Conservation (phyloP, 2,797 vertebrate species). For the Acrossocheilus fasciatus region DNA sequence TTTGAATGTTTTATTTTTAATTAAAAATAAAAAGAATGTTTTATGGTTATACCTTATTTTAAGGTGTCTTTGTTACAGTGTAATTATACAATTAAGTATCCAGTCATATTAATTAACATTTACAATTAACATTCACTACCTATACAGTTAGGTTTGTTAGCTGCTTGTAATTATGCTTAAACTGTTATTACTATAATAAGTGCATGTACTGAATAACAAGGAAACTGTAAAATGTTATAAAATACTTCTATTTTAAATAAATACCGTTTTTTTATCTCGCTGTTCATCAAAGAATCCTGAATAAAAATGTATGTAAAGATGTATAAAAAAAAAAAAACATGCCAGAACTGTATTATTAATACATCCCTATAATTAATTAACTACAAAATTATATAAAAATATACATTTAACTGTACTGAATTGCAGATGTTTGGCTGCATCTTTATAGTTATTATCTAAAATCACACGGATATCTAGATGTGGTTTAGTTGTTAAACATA, state of each 20-base stretch:
- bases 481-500: not conserved
- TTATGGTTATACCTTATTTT: not conserved
- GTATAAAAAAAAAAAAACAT: not conserved
- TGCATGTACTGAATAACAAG: not conserved
- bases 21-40: not conserved
- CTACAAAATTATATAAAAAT: not conserved
- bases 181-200: not conserved
- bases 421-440: not conserved
- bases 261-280: not conserved
- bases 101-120: not conserved
- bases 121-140: not conserved
- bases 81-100: not conserved
- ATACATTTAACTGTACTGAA: not conserved
- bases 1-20: not conserved
- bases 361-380: not conserved
- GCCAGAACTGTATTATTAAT: not conserved
- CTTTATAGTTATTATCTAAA: constrained; percentile 7
- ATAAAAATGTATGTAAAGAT: not conserved
- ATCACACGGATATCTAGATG: not conserved
- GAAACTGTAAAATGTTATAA: not conserved
- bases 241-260: not conserved
- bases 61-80: not conserved
- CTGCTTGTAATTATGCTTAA: not conserved
- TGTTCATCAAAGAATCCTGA: not conserved
- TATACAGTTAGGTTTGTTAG: not conserved